These are phyloP conservation scores for human (Homo sapiens) DNA, from an alignment of 2,113 vertebrate genomes.

Conservation along the genomic window DNA sequence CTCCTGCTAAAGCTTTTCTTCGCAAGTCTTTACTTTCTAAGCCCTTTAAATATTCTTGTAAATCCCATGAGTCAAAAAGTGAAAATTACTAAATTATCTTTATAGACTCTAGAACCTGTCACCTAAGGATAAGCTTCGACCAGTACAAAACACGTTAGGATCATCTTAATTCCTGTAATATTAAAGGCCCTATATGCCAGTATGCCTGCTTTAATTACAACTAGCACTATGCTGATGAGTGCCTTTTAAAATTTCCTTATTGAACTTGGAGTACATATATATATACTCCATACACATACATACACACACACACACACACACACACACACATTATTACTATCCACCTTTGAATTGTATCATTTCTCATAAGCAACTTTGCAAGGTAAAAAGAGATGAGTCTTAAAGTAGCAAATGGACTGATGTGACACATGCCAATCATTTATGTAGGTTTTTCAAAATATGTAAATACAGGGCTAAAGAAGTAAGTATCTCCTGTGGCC, in stretches of 20 bases:
- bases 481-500: not conserved
- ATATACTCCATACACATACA: no score
- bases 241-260: not conserved
- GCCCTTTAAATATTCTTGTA: not conserved
- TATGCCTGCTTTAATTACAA: not conserved
- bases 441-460: not conserved
- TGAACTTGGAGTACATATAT: not conserved
- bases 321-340: not conserved
- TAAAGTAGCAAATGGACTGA: not conserved
- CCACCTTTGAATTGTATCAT: not conserved
- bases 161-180: not conserved
- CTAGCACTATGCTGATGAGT: not conserved
- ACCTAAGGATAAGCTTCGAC: not conserved
- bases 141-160: not conserved
- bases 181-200: not conserved
- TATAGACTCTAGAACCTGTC: not conserved
- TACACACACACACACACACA: not conserved
- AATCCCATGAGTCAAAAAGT: not conserved
- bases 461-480: conserved; percentile 49
- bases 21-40: not conserved
- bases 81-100: not conserved
- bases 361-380: not conserved
- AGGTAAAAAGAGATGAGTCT: not conserved
- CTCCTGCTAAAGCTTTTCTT: not conserved
- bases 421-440: not conserved